A percentile compares a stretch with the other conserved stretches of the same genome.
Evolutionary conservation across 1,140 invertebrate genomes (phyloP).

Genomic region (Bombus pascuorum): DNA sequence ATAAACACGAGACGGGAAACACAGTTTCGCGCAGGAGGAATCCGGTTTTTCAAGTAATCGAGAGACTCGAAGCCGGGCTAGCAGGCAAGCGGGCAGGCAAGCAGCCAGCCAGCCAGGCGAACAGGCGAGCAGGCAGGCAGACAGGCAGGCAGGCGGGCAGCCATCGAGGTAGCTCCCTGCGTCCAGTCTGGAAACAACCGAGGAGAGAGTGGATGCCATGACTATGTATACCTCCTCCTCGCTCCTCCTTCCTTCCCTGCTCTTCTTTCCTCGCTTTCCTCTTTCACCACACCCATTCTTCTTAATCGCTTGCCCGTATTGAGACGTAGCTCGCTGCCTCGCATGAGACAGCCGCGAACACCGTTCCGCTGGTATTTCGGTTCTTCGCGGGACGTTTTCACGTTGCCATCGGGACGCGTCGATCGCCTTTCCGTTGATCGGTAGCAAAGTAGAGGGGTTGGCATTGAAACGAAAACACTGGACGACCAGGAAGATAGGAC

Average conservation of each 20-base stretch:
- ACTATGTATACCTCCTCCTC: constrained; percentile 63
- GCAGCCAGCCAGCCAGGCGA: constrained; percentile 13
- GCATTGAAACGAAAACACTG: background rate
- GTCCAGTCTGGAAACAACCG: constrained; percentile 55
- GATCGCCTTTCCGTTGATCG: background rate
- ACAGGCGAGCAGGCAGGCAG: constrained; percentile 51
- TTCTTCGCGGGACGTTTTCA: background rate
- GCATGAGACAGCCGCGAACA: constrained; percentile 9
- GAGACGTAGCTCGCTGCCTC: constrained; percentile 42
- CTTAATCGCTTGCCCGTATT: constrained; percentile 59
- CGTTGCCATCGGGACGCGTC: background rate
- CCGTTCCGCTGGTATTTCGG: constrained; percentile 17
- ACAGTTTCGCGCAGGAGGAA: constrained; percentile 78
- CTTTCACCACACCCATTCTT: constrained; percentile 53
- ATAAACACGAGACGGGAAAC: constrained; percentile 79
- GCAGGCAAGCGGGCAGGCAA: constrained; percentile 52
- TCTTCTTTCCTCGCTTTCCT: constrained; percentile 51
- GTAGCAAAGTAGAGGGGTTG: background rate
- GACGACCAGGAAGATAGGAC: background rate
- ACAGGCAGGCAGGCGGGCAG: constrained; percentile 55
- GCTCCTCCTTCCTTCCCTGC: constrained; percentile 55
- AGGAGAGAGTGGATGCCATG: constrained; percentile 69
- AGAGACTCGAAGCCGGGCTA: constrained; percentile 54
- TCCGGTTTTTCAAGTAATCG: constrained; percentile 83
- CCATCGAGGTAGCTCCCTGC: constrained; percentile 65